Base-by-base conservation (phyloP, 92 coral and sea anemone genomes). In the Porites divaricata region DNA sequence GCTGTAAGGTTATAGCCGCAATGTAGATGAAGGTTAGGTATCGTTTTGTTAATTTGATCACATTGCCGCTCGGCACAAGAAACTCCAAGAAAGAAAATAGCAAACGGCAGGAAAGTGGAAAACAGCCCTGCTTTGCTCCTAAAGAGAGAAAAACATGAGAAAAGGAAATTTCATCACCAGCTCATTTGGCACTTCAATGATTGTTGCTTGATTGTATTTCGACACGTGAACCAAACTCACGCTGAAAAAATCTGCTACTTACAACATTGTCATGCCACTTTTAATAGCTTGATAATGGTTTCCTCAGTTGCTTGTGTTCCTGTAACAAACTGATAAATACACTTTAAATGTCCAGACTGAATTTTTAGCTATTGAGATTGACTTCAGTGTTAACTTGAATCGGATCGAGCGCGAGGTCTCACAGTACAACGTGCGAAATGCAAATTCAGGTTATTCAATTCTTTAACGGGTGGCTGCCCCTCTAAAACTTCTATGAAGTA, bases 1-100 rank as follows among this genome's bases (percentile, higher is more conserved):
- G 85, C 90, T 11, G 94, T 94, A 25, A 59, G 76, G 49, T 86
- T 71, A 72, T 94, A 94, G 21, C 98, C 95, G 66, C 95, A 91
- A 6, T 69, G 54, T 50, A 75, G 35, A 22, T 81, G 85, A 22
- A 91, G 92, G 10, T 85, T 84, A 24, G 82, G 14, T 1, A 49
- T 23, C 4, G 72, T 72, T 73, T 64, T 72, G 79, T 82, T 82
- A 12, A 82, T 63, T 22, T 17, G 50, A 5, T 50, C 79, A 17
- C 88, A 84, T 24, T 84, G 88, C 6, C 11, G 75, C 58, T 52
- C 76, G 5, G 75, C 75, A 8, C 57, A 52, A 28, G 82, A 25
- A 56, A 67, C 75, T 9, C 68, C 67, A n/a, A 41, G 1, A 17
- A 19, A 72, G 14, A 74, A 41, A 52, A 41, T 17, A 1, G 65